Evolutionary conservation across 2,888 invertebrate species (phyloP).

Genomic region (Brenthis daphne): DNA sequence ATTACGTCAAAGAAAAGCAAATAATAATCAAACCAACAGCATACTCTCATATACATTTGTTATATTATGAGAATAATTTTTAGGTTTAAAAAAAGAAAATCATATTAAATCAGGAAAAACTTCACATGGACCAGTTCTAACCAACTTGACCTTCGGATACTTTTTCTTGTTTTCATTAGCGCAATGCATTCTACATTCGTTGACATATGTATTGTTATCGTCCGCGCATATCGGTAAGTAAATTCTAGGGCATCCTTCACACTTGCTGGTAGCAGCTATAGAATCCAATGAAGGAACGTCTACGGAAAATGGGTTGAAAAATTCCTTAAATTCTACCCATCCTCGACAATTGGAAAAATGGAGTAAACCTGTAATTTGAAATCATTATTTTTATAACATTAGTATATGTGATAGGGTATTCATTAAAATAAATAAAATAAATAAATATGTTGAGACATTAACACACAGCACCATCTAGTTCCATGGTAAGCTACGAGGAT

Average conservation of each 20-base stretch:
- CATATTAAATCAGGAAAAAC: constrained; percentile 35
- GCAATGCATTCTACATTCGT: constrained; percentile 52
- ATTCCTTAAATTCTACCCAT: constrained; percentile 18
- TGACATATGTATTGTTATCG: constrained; percentile 51
- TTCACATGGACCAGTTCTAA: constrained; percentile 39
- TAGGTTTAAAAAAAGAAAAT: background rate
- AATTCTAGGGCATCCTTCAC: constrained; percentile 47
- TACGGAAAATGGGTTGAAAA: constrained; percentile 25
- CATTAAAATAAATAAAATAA: background rate
- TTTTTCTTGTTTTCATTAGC: constrained; percentile 40
- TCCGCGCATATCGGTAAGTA: constrained; percentile 52
- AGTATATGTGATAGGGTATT: background rate
- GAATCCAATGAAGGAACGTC: constrained; percentile 35
- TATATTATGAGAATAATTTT: background rate
- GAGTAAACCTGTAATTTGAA: background rate
- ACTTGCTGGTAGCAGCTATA: constrained; percentile 30
- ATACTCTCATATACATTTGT: background rate
- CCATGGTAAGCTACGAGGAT: too few species aligned
- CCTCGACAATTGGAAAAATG: background rate
- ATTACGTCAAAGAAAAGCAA: too few species aligned
- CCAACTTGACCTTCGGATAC: constrained; percentile 25
- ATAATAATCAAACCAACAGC: too few species aligned
- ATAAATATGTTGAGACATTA: too few species aligned
- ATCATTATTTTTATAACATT: background rate
- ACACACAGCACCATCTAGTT: too few species aligned